Evolutionary conservation across 2,797 vertebrate genomes (phyloP).

Genomic region (Tenualosa ilisha): DNA sequence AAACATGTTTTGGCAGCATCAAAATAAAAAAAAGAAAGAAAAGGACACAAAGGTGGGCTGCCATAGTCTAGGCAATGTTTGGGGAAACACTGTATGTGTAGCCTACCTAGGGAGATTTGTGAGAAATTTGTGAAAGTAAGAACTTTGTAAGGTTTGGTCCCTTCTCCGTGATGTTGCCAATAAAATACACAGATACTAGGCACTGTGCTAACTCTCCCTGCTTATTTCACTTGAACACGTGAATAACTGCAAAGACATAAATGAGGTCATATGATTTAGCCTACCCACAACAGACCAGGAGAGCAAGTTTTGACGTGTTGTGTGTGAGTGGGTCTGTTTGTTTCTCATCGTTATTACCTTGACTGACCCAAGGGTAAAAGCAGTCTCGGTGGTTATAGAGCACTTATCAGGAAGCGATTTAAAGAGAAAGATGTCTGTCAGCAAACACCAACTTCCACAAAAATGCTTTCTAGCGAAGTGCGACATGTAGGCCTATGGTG

Average conservation of each 20-base stretch:
- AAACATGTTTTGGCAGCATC: no score
- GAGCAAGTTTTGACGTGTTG: slow-evolving; percentile 19
- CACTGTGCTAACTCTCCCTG: background rate
- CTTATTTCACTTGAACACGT: slow-evolving; percentile 25
- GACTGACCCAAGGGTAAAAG: background rate
- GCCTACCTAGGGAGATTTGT: no score
- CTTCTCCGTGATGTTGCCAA: no score
- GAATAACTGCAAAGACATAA: slow-evolving; percentile 33
- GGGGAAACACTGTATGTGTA: no score
- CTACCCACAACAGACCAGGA: background rate
- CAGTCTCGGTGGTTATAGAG: background rate
- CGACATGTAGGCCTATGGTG: no score
- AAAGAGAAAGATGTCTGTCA: background rate
- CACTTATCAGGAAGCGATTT: background rate
- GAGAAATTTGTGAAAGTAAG: no score
- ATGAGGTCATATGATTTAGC: slow-evolving; percentile 33
- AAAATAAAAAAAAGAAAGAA: no score
- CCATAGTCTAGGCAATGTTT: no score
- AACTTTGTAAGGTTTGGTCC: no score
- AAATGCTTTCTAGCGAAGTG: no score
- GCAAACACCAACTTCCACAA: background rate
- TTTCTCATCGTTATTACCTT: background rate
- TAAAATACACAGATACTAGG: no score
- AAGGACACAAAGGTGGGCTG: no score
- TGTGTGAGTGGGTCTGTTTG: background rate